Conservation (phyloP, 2,888 invertebrate species). For the Elaeidobius kamerunicus region DNA sequence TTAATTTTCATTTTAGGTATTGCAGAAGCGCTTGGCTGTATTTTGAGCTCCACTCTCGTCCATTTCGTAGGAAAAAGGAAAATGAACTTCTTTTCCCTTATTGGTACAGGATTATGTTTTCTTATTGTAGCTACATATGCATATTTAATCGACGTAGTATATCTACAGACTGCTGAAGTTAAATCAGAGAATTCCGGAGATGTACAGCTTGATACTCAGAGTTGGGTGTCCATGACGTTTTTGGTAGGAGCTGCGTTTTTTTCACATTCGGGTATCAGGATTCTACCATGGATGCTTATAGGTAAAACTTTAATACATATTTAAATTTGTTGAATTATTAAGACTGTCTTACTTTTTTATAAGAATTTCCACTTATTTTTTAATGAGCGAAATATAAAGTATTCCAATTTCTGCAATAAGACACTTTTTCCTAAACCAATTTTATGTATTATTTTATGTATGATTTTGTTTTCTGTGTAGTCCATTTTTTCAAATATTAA, state of each 20-base stretch:
- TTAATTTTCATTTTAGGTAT: slow-evolving; percentile 57
- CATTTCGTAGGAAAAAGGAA: slow-evolving; percentile 72
- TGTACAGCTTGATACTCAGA: slow-evolving; percentile 19
- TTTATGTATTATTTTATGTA: too few relatives aligned
- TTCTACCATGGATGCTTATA: slow-evolving; percentile 76
- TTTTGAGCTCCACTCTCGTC: slow-evolving; percentile 63
- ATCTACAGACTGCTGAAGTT: slow-evolving; percentile 30
- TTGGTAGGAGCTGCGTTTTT: slow-evolving; percentile 66
- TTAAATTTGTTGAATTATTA: neutral
- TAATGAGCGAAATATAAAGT: too few relatives aligned
- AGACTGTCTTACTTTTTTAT: too few relatives aligned
- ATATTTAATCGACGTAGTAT: slow-evolving; percentile 39
- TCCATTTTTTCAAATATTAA: slow-evolving; percentile 1
- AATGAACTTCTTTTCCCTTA: slow-evolving; percentile 63
- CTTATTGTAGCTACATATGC: slow-evolving; percentile 59
- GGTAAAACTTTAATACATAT: slow-evolving; percentile 51
- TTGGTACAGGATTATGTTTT: slow-evolving; percentile 64
- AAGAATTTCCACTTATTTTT: too few relatives aligned
- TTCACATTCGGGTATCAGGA: slow-evolving; percentile 65
- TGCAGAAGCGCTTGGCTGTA: slow-evolving; percentile 65
- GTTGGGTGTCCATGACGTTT: slow-evolving; percentile 67
- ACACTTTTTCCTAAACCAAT: too few relatives aligned
- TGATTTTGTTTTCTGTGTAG: too few relatives aligned
- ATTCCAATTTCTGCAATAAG: too few relatives aligned
- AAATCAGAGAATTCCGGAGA: neutral